phyloP scores from a whole-genome alignment of 2,888 invertebrate species.

The Octodonta nipae region DNA sequence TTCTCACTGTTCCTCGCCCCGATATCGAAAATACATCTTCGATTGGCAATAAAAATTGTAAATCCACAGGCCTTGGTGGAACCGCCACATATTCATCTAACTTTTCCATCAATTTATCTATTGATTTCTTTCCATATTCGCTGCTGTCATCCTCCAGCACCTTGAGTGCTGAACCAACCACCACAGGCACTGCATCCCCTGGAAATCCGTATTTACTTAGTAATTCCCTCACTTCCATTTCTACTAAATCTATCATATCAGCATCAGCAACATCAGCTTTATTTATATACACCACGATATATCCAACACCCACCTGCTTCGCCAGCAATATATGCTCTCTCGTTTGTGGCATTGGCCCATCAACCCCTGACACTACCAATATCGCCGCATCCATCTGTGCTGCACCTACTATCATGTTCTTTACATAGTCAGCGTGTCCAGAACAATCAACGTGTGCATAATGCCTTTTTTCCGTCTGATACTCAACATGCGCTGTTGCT shows the following conservation, averaged over 20 bases:
- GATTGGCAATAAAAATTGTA: slow-evolving; percentile 86
- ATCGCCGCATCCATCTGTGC: slow-evolving; percentile 96
- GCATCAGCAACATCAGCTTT: slow-evolving; percentile 82
- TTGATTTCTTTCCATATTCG: slow-evolving; percentile 67
- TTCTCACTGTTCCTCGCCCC: slow-evolving; percentile 85
- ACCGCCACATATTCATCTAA: slow-evolving; percentile 78
- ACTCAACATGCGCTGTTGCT: slow-evolving; percentile 91
- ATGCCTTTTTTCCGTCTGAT: slow-evolving; percentile 80
- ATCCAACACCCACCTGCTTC: slow-evolving; percentile 88
- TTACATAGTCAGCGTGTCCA: slow-evolving; percentile 99
- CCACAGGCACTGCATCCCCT: slow-evolving; percentile 72
- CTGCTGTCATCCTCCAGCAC: slow-evolving; percentile 79
- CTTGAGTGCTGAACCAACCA: slow-evolving; percentile 73
- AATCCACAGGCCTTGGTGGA: slow-evolving; percentile 78
- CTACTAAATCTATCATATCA: slow-evolving; percentile 93
- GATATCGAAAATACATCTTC: slow-evolving; percentile 86
- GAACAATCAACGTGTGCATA: slow-evolving; percentile 97
- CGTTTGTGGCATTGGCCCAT: slow-evolving; percentile 98
- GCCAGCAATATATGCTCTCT: slow-evolving; percentile 89
- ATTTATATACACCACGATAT: slow-evolving; percentile 84
- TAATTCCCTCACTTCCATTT: slow-evolving; percentile 92
- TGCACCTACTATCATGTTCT: slow-evolving; percentile 94
- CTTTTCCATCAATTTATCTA: slow-evolving; percentile 68
- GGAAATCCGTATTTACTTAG: slow-evolving; percentile 91
- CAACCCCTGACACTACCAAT: slow-evolving; percentile 93